These are phyloP conservation scores for Pararge aegeria DNA, from an alignment of 1,140 invertebrate species.

Conservation along the genomic window DNA sequence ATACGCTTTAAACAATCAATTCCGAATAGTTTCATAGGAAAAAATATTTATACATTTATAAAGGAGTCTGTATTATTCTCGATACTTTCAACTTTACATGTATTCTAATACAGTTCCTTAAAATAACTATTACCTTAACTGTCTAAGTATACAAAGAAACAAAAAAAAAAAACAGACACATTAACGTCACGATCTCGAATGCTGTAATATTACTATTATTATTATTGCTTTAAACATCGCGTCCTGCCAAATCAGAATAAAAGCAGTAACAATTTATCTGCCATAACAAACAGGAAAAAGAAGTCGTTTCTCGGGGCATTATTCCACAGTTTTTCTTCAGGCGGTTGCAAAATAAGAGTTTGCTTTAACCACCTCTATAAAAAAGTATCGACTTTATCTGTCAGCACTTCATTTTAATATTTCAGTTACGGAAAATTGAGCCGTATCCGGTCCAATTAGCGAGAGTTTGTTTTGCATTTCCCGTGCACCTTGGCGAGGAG, in stretches of 20 bases:
- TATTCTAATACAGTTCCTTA: no score
- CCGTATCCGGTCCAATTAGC: slow-evolving; percentile 58
- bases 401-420: slow-evolving; percentile 28
- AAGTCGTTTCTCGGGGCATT: slow-evolving; percentile 7
- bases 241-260: neutral
- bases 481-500: slow-evolving; percentile 43
- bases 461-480: slow-evolving; percentile 65
- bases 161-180: neutral
- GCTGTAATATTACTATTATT: neutral
- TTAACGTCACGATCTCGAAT: neutral
- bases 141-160: no score
- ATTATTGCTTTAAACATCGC: neutral
- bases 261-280: slow-evolving; percentile 3
- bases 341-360: slow-evolving; percentile 17
- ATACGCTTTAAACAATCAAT: no score
- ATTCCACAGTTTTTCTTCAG: slow-evolving; percentile 6
- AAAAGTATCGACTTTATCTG: slow-evolving; percentile 24
- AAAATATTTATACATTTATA: no score
- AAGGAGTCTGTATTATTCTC: no score
- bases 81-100: no score
- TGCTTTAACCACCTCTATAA: slow-evolving; percentile 14
- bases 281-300: slow-evolving; percentile 12
- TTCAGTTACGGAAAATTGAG: slow-evolving; percentile 37
- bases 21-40: no score
- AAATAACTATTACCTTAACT: no score